Base-by-base conservation (phyloP, 2,113 vertebrate genomes). In the Oxyruncus cristatus region DNA sequence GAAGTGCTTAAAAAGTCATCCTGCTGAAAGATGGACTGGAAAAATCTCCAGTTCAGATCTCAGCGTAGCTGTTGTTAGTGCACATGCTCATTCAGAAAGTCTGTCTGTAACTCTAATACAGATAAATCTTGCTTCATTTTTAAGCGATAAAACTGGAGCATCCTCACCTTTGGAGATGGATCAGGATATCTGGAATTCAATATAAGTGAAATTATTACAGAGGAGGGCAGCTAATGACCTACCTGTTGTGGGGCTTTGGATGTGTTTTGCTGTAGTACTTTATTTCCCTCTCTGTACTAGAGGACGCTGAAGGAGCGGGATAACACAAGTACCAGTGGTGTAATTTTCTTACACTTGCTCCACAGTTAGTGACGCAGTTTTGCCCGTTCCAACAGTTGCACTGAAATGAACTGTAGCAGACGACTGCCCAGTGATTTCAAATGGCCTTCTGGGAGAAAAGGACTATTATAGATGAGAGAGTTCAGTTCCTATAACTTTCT, bases 1-100 rank as follows among this genome's bases (percentile, higher is more conserved):
- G 85, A 95, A 89, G 88, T 93, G 88, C 95, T 94, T 96, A 72
- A 97, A 92, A 96, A 92, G 92, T 96, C 96, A 95, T 95, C 92
- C 74, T 0, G 32, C 84, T 85, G 87, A 96, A 97, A 94, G 94
- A 96, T 95, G 95, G 94, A 89, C 95, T 96, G 91, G 93, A 94
- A 97, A 96, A 96, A 96, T 89, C 93, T 92, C 88, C 66, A 80
- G 91, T 90, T 93, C 79, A 73, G 74, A 95, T 96, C 93, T 94
- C 80, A n/a, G 70, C 66, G 52, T 35, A 75, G 88, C 72, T 86
- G 95, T 27, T 91, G 90, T 49, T 30, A 2, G 44, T 65, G 84
- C 74, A 92, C 87, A 82, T 5, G 41, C 71, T 93, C 95, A 91
- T 95, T 94, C 93, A 97, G 74, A 93, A 93, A 75, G 56, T 35